Evolutionary conservation across 53 echinoderm and acorn worm genomes (phyloP).

Genomic region (Astropecten irregularis): DNA sequence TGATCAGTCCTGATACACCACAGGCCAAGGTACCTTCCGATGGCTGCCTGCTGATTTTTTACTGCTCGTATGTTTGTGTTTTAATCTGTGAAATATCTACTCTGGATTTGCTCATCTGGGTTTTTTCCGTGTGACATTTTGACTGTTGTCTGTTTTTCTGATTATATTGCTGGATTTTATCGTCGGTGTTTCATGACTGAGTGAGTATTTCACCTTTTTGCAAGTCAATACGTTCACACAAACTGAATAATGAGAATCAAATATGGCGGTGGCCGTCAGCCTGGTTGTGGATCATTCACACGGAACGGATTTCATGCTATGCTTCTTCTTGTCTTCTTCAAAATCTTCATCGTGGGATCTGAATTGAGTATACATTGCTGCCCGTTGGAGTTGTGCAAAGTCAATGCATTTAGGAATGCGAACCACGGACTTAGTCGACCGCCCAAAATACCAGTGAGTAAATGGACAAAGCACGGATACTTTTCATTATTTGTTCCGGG

Average conservation of each 20-base stretch:
- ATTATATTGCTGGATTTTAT: neutral
- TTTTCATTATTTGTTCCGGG: neutral
- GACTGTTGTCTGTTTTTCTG: neutral
- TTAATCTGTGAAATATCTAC: conserved; percentile 15
- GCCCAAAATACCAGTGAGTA: neutral
- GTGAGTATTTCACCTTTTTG: neutral
- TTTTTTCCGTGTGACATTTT: neutral
- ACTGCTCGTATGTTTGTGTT: neutral
- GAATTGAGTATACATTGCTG: neutral
- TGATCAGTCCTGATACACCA: no score
- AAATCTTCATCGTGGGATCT: neutral
- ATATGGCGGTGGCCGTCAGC: conserved; percentile 2
- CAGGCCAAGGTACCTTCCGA: neutral
- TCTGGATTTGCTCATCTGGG: neutral
- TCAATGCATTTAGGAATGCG: neutral
- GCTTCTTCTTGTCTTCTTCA: conserved; percentile 3
- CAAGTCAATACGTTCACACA: neutral
- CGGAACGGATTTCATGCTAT: neutral
- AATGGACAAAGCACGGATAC: conserved; percentile 5
- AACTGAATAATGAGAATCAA: neutral
- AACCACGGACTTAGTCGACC: neutral
- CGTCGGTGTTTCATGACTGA: neutral
- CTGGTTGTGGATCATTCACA: neutral
- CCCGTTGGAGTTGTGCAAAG: neutral
- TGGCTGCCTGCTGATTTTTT: neutral